Percentiles rank a stretch among this genome's conserved stretches.
Evolutionary conservation across 2,113 vertebrate genomes (phyloP).

Genomic region (Amblyornis subalaris): DNA sequence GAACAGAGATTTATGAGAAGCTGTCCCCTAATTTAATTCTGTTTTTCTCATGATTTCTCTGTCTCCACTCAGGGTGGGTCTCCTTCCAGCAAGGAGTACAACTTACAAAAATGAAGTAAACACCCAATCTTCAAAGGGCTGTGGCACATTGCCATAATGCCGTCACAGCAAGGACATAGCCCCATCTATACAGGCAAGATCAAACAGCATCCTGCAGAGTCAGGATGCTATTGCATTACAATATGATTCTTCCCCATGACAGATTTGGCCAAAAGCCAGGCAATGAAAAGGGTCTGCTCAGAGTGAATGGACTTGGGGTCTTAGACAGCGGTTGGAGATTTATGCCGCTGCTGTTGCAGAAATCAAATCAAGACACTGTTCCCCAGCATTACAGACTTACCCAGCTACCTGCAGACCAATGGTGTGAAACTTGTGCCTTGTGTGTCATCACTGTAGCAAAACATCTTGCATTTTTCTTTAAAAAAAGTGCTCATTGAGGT

Average conservation of each 20-base stretch:
- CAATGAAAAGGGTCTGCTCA: background rate
- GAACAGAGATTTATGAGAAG: background rate
- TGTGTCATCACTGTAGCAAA: background rate
- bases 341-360: conserved; percentile 13
- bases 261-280: conserved; percentile 42
- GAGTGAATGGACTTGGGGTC: background rate
- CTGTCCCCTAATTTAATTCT: background rate
- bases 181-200: conserved; percentile 34
- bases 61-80: background rate
- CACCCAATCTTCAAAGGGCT: background rate
- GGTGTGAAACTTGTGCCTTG: background rate
- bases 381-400: background rate
- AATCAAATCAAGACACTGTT: background rate
- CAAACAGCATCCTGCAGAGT: conserved; percentile 46
- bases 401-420: background rate
- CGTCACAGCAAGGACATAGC: background rate
- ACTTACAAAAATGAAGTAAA: background rate
- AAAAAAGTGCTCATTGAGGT: background rate
- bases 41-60: background rate
- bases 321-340: conserved; percentile 16
- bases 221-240: conserved; percentile 48
- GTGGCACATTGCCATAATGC: background rate
- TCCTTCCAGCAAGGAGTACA: background rate
- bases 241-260: conserved; percentile 16
- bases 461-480: background rate